Evolutionary conservation across 2,113 vertebrate species (phyloP), one percentile per base, ranked within the genome.

Genomic region (Toxotes jaculatrix): DNA sequence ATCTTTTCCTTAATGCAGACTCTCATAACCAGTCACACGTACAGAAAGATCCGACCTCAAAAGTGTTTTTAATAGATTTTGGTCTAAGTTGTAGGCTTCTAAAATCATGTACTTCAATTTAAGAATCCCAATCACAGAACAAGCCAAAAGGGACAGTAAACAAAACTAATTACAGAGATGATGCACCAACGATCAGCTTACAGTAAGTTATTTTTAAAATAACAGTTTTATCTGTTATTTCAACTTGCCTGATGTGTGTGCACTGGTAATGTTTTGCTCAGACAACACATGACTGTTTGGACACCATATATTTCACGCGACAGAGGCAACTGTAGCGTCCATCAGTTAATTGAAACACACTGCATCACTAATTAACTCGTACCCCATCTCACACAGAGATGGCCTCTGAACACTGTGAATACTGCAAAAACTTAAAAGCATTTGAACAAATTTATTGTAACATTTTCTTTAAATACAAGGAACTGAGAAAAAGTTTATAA

Each of bases 401-500:
- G 0, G 12, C 31, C 27, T 55, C 17, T 43, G 4, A 19, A 62
- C 42, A 68, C 21, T 2, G 40, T n/a, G 3, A 42, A 4, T 4
- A 32, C 2, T 0, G 61, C 36, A 70, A 40, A 53, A 47, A 68
- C 6, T 43, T 32, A 32, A 32, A 40, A 6, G 27, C 10, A 47
- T 66, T 47, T n/a, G 1, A 77, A 62, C 10, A 74, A 5, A 17
- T 82, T 67, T 68, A 76, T 71, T 75, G 32, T 2, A 9, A 67
- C 8, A 9, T 53, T 32, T 47, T 56, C 59, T 55, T 23, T 11
- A 53, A 76, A 75, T 68, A 60, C 23, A 78, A 27, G 14, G 10
- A 34, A 51, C 23, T 12, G 21, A 19, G 17, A 42, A 47, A 1
- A 49, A 38, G 11, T 71, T 70, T 82, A 74, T 38, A 56, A 75